Evolutionary conservation across 2,888 invertebrate species (phyloP), one percentile per base, ranked within the genome.

Genomic region (Drosophila dives): DNA sequence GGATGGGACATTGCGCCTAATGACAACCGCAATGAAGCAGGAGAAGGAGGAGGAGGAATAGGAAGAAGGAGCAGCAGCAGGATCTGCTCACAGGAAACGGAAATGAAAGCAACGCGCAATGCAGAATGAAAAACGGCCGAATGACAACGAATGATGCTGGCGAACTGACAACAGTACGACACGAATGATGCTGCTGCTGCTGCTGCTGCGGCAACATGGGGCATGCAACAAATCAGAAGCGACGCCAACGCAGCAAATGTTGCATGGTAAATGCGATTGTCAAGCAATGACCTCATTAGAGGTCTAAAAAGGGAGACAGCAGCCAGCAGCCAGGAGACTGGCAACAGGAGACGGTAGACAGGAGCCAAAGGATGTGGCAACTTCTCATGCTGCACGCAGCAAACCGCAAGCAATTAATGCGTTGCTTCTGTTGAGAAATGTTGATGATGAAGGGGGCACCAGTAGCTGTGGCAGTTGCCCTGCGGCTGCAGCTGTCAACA

Each of bases 271-370:
- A 90, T 91, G 86, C 81, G 81, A 91, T 91, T 91, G 91, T 91
- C 92, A 91, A 91, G 91, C 90, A 89, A 91, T 91, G 91, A 91
- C 91, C 92, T 91, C 92, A 89, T 91, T 91, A 91, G 81, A 81
- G 51, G 68, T 67, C 58, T 53, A 65, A 60, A 62, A 26, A 64
- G 51, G 10, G 40, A 29, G 33, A 26, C 29, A 48, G 10, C 26
- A 32, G 34, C 42, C 53, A 58, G 49, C 11, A 23, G 71, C 45
- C 38, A 36, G 36, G 17, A 49, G 66, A 67, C 26, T 66, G 70
- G 69, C 77, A 77, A 64, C 67, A 26, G 29, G 29, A 29, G 29
- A 29, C 29, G 23, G 10, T 20, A 23, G 36, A 70, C 45, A 58
- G 55, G 15, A 40, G 72, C 54, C 40, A 45, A 45, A 45, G 45